Percentiles rank a stretch among this genome's conserved stretches.
Conservation (phyloP, 2,888 invertebrate genomes). For the Cenopis cana region DNA sequence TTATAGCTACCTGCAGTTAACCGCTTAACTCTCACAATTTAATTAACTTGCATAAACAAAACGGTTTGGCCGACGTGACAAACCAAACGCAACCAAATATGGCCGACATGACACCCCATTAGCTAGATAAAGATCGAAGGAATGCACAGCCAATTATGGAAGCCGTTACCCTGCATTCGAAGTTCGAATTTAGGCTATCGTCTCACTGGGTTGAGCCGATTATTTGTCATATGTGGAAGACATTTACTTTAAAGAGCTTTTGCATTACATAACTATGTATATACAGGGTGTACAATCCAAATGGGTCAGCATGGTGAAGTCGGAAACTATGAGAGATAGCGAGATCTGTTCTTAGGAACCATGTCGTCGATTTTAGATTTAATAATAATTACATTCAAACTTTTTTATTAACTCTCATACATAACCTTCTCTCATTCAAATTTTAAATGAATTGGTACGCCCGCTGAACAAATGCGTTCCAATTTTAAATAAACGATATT, state of each 20-base stretch:
- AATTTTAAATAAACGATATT: no score
- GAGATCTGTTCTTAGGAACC: no score
- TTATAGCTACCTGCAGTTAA: not conserved
- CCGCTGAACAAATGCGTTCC: no score
- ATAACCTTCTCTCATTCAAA: no score
- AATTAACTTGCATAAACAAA: slow-evolving; percentile 25
- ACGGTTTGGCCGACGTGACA: slow-evolving; percentile 27
- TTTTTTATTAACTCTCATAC: no score
- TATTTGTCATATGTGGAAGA: slow-evolving; percentile 10
- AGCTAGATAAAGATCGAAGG: slow-evolving; percentile 40
- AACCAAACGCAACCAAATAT: slow-evolving; percentile 8
- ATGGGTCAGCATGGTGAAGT: no score
- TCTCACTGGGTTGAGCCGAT: slow-evolving; percentile 14
- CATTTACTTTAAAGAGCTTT: not conserved
- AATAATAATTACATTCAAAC: no score
- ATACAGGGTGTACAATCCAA: no score
- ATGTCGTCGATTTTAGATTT: no score
- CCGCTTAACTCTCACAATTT: slow-evolving; percentile 2
- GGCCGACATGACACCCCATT: slow-evolving; percentile 40
- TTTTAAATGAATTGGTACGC: no score
- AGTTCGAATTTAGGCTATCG: slow-evolving; percentile 29
- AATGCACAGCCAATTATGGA: slow-evolving; percentile 41
- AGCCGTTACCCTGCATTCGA: slow-evolving; percentile 40
- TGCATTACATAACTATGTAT: not conserved
- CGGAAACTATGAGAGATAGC: no score